Percentiles rank a stretch among this genome's conserved stretches.
phyloP scores from a whole-genome alignment of 2,113 vertebrate species.

The Copsychus sechellarum region DNA sequence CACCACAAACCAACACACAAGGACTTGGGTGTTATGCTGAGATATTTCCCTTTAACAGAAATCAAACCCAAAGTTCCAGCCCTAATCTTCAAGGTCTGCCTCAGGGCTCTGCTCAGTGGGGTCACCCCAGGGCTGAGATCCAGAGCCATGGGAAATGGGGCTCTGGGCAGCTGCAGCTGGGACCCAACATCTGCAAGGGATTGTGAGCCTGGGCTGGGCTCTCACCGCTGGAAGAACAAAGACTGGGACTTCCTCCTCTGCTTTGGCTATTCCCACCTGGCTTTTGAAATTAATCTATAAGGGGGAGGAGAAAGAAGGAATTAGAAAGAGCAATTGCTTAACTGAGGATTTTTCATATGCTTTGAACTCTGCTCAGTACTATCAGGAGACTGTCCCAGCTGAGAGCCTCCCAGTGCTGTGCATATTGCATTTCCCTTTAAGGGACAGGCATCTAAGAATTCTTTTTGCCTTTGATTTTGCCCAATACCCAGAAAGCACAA shows the following conservation, averaged over 20 bases:
- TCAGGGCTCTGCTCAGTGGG: neutral
- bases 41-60: neutral
- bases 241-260: accelerated
- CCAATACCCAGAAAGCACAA: neutral
- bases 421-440: neutral
- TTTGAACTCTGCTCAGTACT: neutral
- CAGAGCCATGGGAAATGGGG: accelerated
- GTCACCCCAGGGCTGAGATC: neutral
- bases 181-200: neutral
- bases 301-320: neutral
- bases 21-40: neutral
- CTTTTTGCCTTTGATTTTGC: neutral
- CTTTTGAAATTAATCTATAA: neutral
- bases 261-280: neutral
- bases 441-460: neutral
- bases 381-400: neutral
- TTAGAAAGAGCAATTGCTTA: neutral
- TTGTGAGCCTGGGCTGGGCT: neutral
- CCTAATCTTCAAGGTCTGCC: neutral
- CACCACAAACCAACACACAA: neutral
- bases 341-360: neutral
- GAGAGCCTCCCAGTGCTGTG: neutral
- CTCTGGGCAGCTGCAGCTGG: neutral
- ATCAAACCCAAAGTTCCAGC: neutral
- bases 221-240: neutral